Base-by-base conservation (phyloP, 2,113 vertebrate genomes). In the Promerops cafer region DNA sequence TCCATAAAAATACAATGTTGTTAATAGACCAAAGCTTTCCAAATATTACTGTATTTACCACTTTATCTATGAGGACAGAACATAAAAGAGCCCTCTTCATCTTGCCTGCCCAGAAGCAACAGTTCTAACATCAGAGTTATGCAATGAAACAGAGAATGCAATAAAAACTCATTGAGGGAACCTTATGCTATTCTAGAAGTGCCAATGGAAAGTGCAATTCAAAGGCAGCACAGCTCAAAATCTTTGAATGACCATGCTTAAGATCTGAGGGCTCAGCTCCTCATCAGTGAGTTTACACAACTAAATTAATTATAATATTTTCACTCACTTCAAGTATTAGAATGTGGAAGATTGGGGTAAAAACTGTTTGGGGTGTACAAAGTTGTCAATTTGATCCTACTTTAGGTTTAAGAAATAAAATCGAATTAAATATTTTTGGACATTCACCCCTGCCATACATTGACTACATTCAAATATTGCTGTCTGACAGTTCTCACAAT, bases 341-440 rank as follows among this genome's bases (percentile, higher is more conserved):
- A 52, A 57, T 70, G 16, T 31, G 26, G 16, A 83, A 56, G 13
- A 49, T 44, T 42, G 57, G 37, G 6, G 15, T 49, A 59, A 79
- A 70, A 59, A 44, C 6, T 57, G 1, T 3, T 80, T 57, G 49
- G 8, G 2, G 2, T 39, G 10, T 50, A 81, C 2, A 28, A 31
- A 70, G 12, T 57, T 22, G 7, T 52, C 6, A 44, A 4, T 37
- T 74, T 37, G 11, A 77, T 6, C 19, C 21, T 85, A 52, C 30
- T 70, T 75, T 72, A 35, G 77, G 12, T 57, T 49, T 30, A 54
- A 70, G 20, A 57, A 70, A 76, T 40, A 27, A 79, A 76, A 76
- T 31, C 0, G 40, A 84, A 33, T 2, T 16, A 24, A 37, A 28
- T 28, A 4, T 75, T 75, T 88, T 64, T 0, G 0, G 19, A 33